Percentiles rank a stretch among this genome's conserved stretches.
phyloP scores from a whole-genome alignment of 2,113 vertebrate species.

The Cathartes aura region DNA sequence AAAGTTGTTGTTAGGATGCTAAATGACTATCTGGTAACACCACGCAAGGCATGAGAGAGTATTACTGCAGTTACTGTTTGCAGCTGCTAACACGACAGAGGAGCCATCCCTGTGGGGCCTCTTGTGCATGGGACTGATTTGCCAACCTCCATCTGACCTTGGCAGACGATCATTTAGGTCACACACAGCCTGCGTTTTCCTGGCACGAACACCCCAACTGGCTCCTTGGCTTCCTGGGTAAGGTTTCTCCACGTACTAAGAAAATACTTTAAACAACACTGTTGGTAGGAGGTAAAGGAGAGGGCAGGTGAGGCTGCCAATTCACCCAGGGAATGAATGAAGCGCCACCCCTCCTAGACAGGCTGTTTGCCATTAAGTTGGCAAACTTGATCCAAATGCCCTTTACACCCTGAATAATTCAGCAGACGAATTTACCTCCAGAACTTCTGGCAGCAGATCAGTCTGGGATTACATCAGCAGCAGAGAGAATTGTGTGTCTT shows the following conservation, averaged over 20 bases:
- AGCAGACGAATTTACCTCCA: conserved; percentile 8
- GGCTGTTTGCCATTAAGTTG: not conserved
- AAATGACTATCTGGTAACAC: not conserved
- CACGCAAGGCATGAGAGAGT: not conserved
- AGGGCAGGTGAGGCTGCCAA: not conserved
- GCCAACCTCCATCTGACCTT: not conserved
- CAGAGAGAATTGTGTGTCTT: conserved; percentile 36
- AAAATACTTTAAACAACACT: not conserved
- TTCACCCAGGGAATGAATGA: not conserved
- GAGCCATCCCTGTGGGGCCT: not conserved
- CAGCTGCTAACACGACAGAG: not conserved
- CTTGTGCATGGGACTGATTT: not conserved
- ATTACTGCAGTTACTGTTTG: not conserved
- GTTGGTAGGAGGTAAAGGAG: not conserved
- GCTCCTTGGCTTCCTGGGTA: not conserved
- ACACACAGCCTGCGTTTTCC: not conserved
- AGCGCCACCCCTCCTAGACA: not conserved
- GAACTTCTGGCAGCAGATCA: conserved; percentile 20
- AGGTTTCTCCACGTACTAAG: not conserved
- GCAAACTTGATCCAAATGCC: not conserved
- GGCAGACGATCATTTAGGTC: not conserved
- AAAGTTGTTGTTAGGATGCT: not conserved
- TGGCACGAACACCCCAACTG: not conserved
- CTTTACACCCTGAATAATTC: conserved; percentile 10
- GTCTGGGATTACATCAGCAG: conserved; percentile 8